These are phyloP conservation scores for Lates japonicus DNA, from an alignment of 2,797 vertebrate genomes.

Conservation along the genomic window DNA sequence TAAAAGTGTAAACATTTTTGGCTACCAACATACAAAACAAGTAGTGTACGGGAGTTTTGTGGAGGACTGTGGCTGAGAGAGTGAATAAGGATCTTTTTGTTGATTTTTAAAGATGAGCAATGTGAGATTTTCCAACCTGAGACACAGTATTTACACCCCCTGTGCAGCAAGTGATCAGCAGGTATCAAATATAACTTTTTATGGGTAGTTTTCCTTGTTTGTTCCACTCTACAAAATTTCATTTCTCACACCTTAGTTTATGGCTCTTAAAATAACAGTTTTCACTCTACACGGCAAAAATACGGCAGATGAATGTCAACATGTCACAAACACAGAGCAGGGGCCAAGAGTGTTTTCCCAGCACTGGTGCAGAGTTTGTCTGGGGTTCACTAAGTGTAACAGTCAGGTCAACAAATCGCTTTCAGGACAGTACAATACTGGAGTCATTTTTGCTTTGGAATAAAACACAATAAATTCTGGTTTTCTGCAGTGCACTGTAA, in stretches of 20 bases:
- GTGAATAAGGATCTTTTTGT: constrained; percentile 15
- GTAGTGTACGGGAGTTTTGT: background rate
- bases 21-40: background rate
- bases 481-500: background rate
- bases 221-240: constrained; percentile 35
- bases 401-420: constrained; percentile 65
- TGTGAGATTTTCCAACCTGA: constrained; percentile 14
- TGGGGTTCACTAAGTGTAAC: constrained; percentile 56
- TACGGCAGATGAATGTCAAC: constrained; percentile 43
- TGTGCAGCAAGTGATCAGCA: background rate
- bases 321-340: constrained; percentile 42
- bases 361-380: constrained; percentile 42
- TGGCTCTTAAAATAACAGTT: constrained; percentile 52
- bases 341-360: constrained; percentile 60
- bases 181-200: constrained; percentile 37
- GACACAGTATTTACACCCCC: constrained; percentile 32
- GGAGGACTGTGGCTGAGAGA: background rate
- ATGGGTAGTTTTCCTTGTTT: constrained; percentile 32
- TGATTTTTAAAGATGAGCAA: background rate
- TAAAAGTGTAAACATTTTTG: background rate
- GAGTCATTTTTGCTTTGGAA: constrained; percentile 9
- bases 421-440: constrained; percentile 10
- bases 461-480: constrained; percentile 11
- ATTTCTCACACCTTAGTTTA: constrained; percentile 55
- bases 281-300: constrained; percentile 24